Conservation (phyloP, 2,797 vertebrate genomes). For the Acipenser oxyrinchus region DNA sequence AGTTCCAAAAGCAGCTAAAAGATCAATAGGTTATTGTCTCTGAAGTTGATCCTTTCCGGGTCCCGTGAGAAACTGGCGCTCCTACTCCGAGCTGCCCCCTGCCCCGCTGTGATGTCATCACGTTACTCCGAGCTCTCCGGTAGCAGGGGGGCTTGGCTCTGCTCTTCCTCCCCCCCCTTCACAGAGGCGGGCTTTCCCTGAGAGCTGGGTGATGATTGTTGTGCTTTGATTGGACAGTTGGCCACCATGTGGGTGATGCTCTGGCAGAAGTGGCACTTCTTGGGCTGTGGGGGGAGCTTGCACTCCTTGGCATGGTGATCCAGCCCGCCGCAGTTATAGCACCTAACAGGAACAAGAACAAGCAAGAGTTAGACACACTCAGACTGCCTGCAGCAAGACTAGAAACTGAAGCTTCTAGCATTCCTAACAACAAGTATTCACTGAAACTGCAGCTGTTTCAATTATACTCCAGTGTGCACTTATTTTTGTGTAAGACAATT, state of each 20-base stretch:
- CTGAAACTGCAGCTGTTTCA: too few species aligned
- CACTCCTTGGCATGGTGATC: conserved; percentile 98
- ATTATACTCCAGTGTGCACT: too few species aligned
- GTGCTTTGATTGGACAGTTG: conserved; percentile 82
- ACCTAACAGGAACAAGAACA: conserved; percentile 48
- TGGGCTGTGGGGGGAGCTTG: conserved; percentile 90
- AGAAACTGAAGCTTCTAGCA: background rate
- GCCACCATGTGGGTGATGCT: conserved; percentile 94
- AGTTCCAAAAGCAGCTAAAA: conserved; percentile 56
- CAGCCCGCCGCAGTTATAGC: conserved; percentile 92
- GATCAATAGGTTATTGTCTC: conserved; percentile 19
- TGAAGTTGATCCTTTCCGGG: too few species aligned
- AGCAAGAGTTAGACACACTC: conserved; percentile 7
- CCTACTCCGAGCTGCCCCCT: too few species aligned
- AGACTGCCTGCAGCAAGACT: background rate
- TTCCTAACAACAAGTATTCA: background rate
- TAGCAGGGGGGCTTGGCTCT: conserved; percentile 43
- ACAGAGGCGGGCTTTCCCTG: conserved; percentile 75
- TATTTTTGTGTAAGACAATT: too few species aligned
- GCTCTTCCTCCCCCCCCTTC: conserved; percentile 72
- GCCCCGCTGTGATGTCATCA: too few species aligned
- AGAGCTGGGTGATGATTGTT: conserved; percentile 74
- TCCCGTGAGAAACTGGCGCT: too few species aligned
- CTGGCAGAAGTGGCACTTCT: conserved; percentile 97
- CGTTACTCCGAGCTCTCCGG: too few species aligned